A percentile compares a stretch with the other conserved stretches of the same genome.
These are phyloP conservation scores for Prenolepis imparis DNA, from an alignment of 2,888 invertebrate genomes.

Conservation along the genomic window DNA sequence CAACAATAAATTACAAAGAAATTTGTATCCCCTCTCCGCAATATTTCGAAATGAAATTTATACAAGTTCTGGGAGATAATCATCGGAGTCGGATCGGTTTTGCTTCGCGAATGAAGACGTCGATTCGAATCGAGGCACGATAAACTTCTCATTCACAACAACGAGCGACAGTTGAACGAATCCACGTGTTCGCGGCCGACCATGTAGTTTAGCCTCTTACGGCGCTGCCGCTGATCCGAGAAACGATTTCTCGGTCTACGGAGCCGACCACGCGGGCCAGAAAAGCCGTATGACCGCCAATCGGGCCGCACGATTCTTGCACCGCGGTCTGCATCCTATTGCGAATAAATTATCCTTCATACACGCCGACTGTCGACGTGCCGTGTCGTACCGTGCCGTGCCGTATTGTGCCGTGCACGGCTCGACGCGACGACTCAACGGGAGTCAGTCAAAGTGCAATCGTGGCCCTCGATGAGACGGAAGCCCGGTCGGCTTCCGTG, in stretches of 20 bases:
- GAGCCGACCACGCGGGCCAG: slow-evolving; percentile 65
- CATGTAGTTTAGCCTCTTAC: slow-evolving; percentile 46
- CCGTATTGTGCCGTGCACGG: neutral
- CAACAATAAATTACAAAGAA: neutral
- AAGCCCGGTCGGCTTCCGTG: slow-evolving; percentile 69
- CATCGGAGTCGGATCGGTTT: no score
- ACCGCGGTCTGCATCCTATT: slow-evolving; percentile 67
- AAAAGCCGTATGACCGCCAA: slow-evolving; percentile 66
- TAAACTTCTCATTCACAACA: slow-evolving; percentile 57
- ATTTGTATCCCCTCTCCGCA: neutral
- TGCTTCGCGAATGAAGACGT: slow-evolving; percentile 61
- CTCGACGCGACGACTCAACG: slow-evolving; percentile 59
- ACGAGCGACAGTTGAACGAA: slow-evolving; percentile 37
- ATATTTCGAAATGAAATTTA: neutral
- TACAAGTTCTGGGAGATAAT: neutral
- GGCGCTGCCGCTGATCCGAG: slow-evolving; percentile 68
- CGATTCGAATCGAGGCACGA: slow-evolving; percentile 38
- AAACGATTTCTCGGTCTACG: slow-evolving; percentile 77
- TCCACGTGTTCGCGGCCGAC: slow-evolving; percentile 61
- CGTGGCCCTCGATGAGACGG: slow-evolving; percentile 71
- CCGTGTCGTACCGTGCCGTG: slow-evolving; percentile 11
- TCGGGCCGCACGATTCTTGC: slow-evolving; percentile 72
- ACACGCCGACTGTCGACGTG: slow-evolving; percentile 60
- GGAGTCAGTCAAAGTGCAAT: slow-evolving; percentile 68
- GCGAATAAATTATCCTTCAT: slow-evolving; percentile 75